These are phyloP conservation scores for Leptoclinus maculatus DNA, from an alignment of 2,797 vertebrate species.

Conservation along the genomic window DNA sequence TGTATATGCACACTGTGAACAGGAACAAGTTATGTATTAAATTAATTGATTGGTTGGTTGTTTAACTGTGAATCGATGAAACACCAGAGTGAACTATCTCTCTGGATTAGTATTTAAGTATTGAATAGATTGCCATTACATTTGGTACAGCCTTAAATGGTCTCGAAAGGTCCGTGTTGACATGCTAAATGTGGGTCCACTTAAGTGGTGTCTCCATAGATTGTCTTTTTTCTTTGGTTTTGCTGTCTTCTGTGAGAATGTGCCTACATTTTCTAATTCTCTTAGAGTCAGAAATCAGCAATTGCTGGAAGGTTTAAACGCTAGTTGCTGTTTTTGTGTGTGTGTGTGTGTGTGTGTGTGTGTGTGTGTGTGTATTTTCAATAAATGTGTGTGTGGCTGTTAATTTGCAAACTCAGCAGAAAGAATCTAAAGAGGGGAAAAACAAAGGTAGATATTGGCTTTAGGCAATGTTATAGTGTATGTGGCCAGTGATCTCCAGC, in stretches of 20 bases:
- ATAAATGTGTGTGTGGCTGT: slow-evolving; percentile 17
- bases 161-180: neutral
- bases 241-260: neutral
- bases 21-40: neutral
- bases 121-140: neutral
- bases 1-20: neutral
- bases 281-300: neutral
- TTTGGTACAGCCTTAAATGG: neutral
- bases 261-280: slow-evolving; percentile 7
- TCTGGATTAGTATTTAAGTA: too few relatives aligned
- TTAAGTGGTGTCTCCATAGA: neutral
- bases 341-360: neutral
- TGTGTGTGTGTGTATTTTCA: slow-evolving; percentile 4
- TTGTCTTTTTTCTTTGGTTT: neutral
- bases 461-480: slow-evolving; percentile 41
- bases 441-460: slow-evolving; percentile 55
- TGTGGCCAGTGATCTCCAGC: slow-evolving; percentile 33
- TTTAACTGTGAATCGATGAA: neutral
- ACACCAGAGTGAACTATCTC: neutral
- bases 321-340: neutral
- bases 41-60: neutral
- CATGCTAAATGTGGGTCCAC: neutral
- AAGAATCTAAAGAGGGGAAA: slow-evolving; percentile 31
- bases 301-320: slow-evolving; percentile 14
- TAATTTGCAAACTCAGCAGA: slow-evolving; percentile 62